These are phyloP conservation scores for Conus betulinus DNA, from an alignment of 1,140 invertebrate species.

Conservation along the genomic window DNA sequence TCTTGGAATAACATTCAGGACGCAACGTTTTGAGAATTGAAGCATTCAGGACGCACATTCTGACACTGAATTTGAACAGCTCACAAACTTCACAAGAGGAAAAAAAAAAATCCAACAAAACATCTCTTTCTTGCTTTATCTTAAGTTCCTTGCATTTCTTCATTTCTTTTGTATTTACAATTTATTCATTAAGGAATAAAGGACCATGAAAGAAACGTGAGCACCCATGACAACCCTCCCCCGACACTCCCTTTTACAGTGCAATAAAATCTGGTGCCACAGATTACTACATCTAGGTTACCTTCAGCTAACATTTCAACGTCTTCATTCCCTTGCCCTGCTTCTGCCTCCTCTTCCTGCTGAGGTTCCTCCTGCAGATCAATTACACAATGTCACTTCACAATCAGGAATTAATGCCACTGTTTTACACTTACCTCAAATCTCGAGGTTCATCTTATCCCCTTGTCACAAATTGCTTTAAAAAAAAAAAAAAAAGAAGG, in stretches of 20 bases:
- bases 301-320: conserved; percentile 4
- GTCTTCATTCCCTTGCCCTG: not conserved
- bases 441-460: too few species aligned
- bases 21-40: not conserved
- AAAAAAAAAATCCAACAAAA: not conserved
- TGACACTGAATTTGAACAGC: not conserved
- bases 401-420: too few species aligned
- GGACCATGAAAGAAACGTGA: too few species aligned
- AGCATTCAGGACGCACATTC: not conserved
- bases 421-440: too few species aligned
- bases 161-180: not conserved
- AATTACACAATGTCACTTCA: not conserved
- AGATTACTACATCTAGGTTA: not conserved
- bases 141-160: not conserved
- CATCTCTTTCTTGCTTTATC: not conserved
- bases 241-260: not conserved
- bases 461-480: too few species aligned
- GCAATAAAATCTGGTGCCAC: not conserved
- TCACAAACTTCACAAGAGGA: not conserved
- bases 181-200: not conserved
- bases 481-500: too few species aligned
- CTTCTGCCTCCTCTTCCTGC: not conserved
- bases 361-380: not conserved
- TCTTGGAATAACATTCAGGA: conserved; percentile 1
- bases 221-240: too few species aligned